Base-by-base conservation (phyloP, 2,113 vertebrate genomes). In the Gila orcuttii region DNA sequence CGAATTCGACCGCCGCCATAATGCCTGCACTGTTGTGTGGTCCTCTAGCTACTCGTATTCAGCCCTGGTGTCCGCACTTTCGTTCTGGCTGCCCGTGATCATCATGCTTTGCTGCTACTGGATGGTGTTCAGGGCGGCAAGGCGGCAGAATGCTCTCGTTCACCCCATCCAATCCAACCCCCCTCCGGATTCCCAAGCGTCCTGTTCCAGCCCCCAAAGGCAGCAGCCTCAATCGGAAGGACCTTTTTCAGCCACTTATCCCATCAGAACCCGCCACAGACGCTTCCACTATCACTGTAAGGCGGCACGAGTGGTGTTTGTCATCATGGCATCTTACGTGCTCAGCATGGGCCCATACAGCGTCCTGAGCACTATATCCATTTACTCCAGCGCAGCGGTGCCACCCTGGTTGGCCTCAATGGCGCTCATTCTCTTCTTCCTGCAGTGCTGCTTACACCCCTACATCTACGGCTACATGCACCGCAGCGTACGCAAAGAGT, bases 401-500 rank as follows among this genome's bases (percentile, higher is more conserved):
- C 96, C 96, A 0, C 92, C 94, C 68, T 97, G 96, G 96, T 85
- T 96, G 86, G 93, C 94, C 88, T 96, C 96, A 17, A 83, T 95
- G 33, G 94, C 96, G 10, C 94, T 97, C 21, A 94, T 97, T 88
- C 95, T 97, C 82, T 97, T 97, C 90, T 97, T 97, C 83, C 90
- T 96, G 85, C 96, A 97, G 94, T 96, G 96, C 87, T 97, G 96
- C 91, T 93, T 97, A 21, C 96, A 97, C 85, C 96, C 96, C 0
- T 97, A 97, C 89, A 95, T 97, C 90, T 97, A 96, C 12, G 96
- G 96, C 11, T 97, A 97, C 94, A 96, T 96, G 96, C 96, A 97
- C 89, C 95, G 96, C 79, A 96, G 96, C 6, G 95, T 96, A 76
- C 92, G 95, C 79, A 95, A 95, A 79, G 95, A 96, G 83, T 95